Base-by-base conservation (phyloP, 2,888 invertebrate species). In the Dolichopus griseipennis region DNA sequence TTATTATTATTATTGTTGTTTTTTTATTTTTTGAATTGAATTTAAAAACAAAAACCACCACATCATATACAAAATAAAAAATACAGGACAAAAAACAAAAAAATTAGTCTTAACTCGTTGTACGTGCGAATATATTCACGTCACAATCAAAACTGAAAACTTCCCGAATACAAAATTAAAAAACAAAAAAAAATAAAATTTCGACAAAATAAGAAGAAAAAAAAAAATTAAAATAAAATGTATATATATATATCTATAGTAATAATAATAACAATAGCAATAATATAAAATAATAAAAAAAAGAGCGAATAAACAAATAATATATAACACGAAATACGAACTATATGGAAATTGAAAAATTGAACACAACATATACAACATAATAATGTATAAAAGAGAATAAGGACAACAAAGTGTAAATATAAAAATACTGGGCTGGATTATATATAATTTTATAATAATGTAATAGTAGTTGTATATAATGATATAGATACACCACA, bases 121-220 rank as follows among this genome's bases (percentile, higher is more conserved):
- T 78, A 80, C 80, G 79, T 79, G 79, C 79, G 79, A 79, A 80
- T 79, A 81, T 79, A 79, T 79, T 79, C 80, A 79, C 79, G 80
- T 80, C 80, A 79, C 80, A 80, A 80, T 79, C 78, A 79, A 79
- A 81, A 81, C 81, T 79, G 80, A 80, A 79, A 75, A 70, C 69
- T 69, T 67, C 69, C 71, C 64, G 69, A 67, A 62, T 22, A 62
- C 20, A 62, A 62, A 62, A 62, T 62, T 22, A 62, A 62, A n/a
- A 21, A 62, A 62, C 62, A 62, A 22, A 62, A n/a, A n/a, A n/a
- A n/a, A n/a, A n/a, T n/a, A n/a, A n/a, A n/a, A n/a, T n/a, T n/a
- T n/a, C n/a, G n/a, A n/a, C n/a, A n/a, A n/a, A n/a, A n/a, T n/a
- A n/a, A n/a, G n/a, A 9, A 41, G 15, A 41, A 41, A 15, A 7